These are phyloP conservation scores for Apotomis betuletana DNA, from an alignment of 2,888 invertebrate genomes.

Conservation along the genomic window DNA sequence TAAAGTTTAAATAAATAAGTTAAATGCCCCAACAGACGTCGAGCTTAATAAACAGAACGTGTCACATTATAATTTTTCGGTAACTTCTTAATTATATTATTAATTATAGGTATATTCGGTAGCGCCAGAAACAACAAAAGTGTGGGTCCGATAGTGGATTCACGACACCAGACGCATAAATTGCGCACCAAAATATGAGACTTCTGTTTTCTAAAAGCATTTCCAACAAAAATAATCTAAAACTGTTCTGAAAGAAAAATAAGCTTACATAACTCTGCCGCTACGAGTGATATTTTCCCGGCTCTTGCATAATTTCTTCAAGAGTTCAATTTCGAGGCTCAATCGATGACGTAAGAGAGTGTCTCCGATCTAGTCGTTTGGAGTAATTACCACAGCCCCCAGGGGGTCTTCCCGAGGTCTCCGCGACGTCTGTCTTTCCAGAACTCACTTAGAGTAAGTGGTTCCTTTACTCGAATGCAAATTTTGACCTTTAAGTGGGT, in stretches of 20 bases:
- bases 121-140: too few relatives aligned
- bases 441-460: constrained; percentile 24
- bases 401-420: not conserved
- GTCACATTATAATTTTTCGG: too few relatives aligned
- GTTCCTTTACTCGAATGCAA: constrained; percentile 10
- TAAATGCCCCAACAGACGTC: too few relatives aligned
- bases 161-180: not conserved
- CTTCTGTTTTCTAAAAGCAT: not conserved
- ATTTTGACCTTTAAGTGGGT: not conserved
- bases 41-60: too few relatives aligned
- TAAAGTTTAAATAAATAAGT: too few relatives aligned
- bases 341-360: constrained; percentile 14
- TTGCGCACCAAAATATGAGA: not conserved
- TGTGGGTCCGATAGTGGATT: too few relatives aligned
- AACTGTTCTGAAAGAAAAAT: constrained; percentile 4
- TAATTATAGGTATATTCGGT: too few relatives aligned
- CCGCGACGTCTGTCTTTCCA: constrained; percentile 14
- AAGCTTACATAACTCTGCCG: constrained; percentile 9
- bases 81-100: too few relatives aligned
- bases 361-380: constrained; percentile 7
- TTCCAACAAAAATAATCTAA: not conserved
- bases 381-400: constrained; percentile 22
- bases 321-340: constrained; percentile 9
- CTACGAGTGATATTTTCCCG: constrained; percentile 16
- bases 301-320: constrained; percentile 26